Conservation (phyloP, 2,888 invertebrate species). For the Diloba caeruleocephala region DNA sequence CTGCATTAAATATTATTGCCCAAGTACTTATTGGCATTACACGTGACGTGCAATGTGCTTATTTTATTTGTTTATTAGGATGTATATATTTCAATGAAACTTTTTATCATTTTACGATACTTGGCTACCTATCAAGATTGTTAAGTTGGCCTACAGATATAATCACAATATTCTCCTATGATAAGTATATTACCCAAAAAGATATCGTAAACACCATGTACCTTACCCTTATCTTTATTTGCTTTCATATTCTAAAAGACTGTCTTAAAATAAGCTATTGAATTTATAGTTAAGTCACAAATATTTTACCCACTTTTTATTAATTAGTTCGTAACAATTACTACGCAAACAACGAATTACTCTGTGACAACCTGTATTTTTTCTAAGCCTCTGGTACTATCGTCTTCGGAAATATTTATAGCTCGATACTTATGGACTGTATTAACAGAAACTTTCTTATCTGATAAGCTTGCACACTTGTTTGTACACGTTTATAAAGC, state of each 20-base stretch:
- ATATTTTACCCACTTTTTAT: constrained; percentile 77
- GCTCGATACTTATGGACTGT: constrained; percentile 61
- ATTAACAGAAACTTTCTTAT: constrained; percentile 37
- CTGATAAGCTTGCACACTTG: constrained; percentile 38
- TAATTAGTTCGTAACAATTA: constrained; percentile 76
- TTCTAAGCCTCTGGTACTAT: constrained; percentile 59
- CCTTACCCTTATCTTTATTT: constrained; percentile 67
- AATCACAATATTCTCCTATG: constrained; percentile 23
- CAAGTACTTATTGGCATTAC: constrained; percentile 43
- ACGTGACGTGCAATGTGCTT: constrained; percentile 37
- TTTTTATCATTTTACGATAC: constrained; percentile 23
- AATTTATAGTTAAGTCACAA: constrained; percentile 87
- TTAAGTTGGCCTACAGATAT: too few relatives aligned
- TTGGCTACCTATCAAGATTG: constrained; percentile 19
- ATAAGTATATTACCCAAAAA: constrained; percentile 39
- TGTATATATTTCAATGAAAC: constrained; percentile 21
- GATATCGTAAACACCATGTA: constrained; percentile 50
- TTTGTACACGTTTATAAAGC: constrained; percentile 34
- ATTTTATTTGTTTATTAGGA: constrained; percentile 32
- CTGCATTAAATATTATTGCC: constrained; percentile 37
- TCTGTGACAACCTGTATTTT: constrained; percentile 74
- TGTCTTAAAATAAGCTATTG: constrained; percentile 87
- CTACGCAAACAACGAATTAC: constrained; percentile 83
- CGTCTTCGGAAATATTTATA: constrained; percentile 55
- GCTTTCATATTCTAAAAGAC: constrained; percentile 85